A percentile compares a stretch with the other conserved stretches of the same genome.
Conservation (phyloP, 2,888 invertebrate species). For the Drosophila paranaensis region DNA sequence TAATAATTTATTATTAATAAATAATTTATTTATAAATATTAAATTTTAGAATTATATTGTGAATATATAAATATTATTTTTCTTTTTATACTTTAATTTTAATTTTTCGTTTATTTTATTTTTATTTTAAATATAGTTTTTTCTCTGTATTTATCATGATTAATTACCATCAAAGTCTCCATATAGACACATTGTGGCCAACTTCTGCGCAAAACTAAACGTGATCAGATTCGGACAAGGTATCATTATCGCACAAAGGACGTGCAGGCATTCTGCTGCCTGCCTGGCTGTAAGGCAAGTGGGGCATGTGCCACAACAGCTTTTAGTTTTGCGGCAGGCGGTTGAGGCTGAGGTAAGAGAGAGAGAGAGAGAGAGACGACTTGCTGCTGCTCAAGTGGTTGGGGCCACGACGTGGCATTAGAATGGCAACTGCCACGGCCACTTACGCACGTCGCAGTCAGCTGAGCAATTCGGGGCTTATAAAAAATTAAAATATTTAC, state of each 20-base stretch:
- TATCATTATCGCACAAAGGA: slow-evolving; percentile 35
- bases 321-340: slow-evolving; percentile 4
- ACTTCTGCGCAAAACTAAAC: slow-evolving; percentile 8
- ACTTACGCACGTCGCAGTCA: slow-evolving; percentile 80
- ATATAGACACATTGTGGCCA: neutral
- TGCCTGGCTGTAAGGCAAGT: slow-evolving; percentile 16
- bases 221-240: slow-evolving; percentile 30
- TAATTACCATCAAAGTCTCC: too few species aligned
- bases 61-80: too few species aligned
- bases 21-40: too few species aligned
- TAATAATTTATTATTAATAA: too few species aligned
- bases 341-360: slow-evolving; percentile 9
- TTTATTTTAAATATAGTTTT: too few species aligned
- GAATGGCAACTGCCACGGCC: slow-evolving; percentile 80
- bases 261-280: slow-evolving; percentile 44
- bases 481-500: slow-evolving; percentile 82
- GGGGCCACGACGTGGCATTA: slow-evolving; percentile 72
- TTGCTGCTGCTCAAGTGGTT: slow-evolving; percentile 41
- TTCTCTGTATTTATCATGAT: too few species aligned
- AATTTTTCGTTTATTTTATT: too few species aligned
- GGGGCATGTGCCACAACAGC: slow-evolving; percentile 22
- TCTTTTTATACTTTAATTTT: too few species aligned
- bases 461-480: slow-evolving; percentile 71
- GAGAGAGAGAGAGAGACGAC: too few species aligned
- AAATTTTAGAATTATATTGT: too few species aligned